Base-by-base conservation (phyloP, 2,797 vertebrate genomes). In the Apodemus agrarius region DNA sequence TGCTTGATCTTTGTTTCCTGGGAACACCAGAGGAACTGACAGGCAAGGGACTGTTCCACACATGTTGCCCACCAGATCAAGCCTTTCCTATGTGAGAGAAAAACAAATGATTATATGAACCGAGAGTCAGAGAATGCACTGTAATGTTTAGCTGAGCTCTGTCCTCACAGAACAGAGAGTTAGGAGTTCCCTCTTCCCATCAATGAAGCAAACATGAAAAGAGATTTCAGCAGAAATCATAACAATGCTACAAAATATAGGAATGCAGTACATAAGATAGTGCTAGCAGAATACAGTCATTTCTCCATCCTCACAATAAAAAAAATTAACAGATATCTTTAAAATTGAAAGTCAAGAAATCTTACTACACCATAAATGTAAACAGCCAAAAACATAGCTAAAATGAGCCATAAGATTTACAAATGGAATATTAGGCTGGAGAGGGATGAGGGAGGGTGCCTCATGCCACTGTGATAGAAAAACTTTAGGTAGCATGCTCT, bases 361-460 rank as follows among this genome's bases (percentile, higher is more conserved):
- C 24, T 6, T 26, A 72, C 22, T 37, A 19, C 13, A 24, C 34
- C 19, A 19, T n/a, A 52, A 80, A 52, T n/a, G 8, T 54, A 54
- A 80, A 21, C 19, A 43, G 49, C 78, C 8, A 80, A 80, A 52
- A 6, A 54, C 19, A 81, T n/a, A 57, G 34, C 34, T 57, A 57
- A 57, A 81, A 24, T 22, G 19, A 80, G 52, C 31, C 31, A 34
- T 54, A 54, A 54, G 14, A 11, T 4, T 10, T 80, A 4, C 49
- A 54, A 54, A 49, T n/a, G 17, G 49, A 34, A 57, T 19, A 57
- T 74, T 74, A 74, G n/a, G 34, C 34, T 40, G 49, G 9, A 74
- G 34, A 0, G 19, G 65, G 22, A n/a, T 7, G 24, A 19, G 14
- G 1, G 13, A 0, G 26, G 2, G 67, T 40, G 17, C 22, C 24